Conservation (phyloP, 2,113 vertebrate species). For the Coracopsis vasa region DNA sequence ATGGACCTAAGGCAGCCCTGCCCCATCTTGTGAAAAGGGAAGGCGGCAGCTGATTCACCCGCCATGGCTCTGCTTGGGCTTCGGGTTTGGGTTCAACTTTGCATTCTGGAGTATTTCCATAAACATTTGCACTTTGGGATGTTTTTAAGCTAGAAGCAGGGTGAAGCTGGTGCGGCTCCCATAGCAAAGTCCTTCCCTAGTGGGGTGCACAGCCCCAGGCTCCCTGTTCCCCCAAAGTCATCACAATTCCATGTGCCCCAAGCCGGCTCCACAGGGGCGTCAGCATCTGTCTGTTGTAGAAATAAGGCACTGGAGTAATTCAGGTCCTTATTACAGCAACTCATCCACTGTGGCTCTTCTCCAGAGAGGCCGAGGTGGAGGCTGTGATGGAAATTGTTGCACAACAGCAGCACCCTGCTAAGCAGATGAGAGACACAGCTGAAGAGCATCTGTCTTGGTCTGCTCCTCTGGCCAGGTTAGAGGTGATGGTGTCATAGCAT, state of each 20-base stretch:
- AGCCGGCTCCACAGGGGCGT: not conserved
- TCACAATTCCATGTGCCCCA: rapidly evolving
- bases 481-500: not conserved
- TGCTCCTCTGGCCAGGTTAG: not conserved
- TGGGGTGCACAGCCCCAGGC: no score
- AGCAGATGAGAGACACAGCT: rapidly evolving
- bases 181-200: not conserved
- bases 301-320: not conserved
- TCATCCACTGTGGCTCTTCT: not conserved
- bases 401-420: not conserved
- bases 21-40: not conserved
- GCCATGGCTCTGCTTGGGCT: not conserved
- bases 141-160: not conserved
- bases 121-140: not conserved
- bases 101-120: not conserved
- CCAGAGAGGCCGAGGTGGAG: not conserved
- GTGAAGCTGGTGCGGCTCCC: rapidly evolving
- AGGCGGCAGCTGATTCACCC: not conserved
- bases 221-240: not conserved
- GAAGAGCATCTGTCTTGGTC: not conserved
- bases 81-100: not conserved
- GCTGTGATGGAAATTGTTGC: not conserved
- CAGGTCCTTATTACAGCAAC: not conserved
- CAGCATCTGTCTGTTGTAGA: not conserved
- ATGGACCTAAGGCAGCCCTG: not conserved